Evolutionary conservation across 2,888 invertebrate genomes (phyloP), one percentile per base, ranked within the genome.

Genomic region (Prosapia bicincta): DNA sequence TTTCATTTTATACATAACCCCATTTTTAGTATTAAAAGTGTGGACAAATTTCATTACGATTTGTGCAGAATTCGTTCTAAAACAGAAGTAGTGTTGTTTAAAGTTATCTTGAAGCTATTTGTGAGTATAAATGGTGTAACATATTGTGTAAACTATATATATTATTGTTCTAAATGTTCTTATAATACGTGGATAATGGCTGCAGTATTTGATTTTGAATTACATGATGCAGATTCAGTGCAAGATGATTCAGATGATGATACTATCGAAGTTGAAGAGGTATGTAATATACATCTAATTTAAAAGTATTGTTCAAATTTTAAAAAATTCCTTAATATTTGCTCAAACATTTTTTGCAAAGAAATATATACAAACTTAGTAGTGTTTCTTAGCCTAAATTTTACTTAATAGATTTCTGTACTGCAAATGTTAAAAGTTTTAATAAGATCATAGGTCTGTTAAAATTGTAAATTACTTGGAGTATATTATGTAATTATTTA

Each of bases 161-260:
- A 9, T 70, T 38, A 24, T 70, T 28, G 38, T 70, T 76, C 69
- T 72, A 73, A 69, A 72, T 79, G 75, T 71, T 74, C 68, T 66
- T 68, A 26, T 66, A 69, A 67, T 32, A 69, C 38, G 71, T 74
- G 72, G 78, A 79, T 77, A 83, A 93, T 93, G 92, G 93, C 93
- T 85, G 96, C 94, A 86, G 93, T 97, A 85, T 97, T 97, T 86
- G 96, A 96, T 89, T 91, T 97, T 86, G 97, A 97, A 87, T 89
- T 97, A 84, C 91, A 92, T 83, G 92, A 92, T 83, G 88, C 86
- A 77, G 91, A 90, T 85, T 87, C 90, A 81, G 91, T 89, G 83
- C 92, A 93, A 85, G 92, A 93, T 84, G 94, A 93, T 83, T 88
- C 87, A 74, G 93, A 95, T 82, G 96, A 97, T 85, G 97, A 97